These are phyloP conservation scores for Pyrochroa serraticornis DNA, from an alignment of 2,888 invertebrate species.

Conservation along the genomic window DNA sequence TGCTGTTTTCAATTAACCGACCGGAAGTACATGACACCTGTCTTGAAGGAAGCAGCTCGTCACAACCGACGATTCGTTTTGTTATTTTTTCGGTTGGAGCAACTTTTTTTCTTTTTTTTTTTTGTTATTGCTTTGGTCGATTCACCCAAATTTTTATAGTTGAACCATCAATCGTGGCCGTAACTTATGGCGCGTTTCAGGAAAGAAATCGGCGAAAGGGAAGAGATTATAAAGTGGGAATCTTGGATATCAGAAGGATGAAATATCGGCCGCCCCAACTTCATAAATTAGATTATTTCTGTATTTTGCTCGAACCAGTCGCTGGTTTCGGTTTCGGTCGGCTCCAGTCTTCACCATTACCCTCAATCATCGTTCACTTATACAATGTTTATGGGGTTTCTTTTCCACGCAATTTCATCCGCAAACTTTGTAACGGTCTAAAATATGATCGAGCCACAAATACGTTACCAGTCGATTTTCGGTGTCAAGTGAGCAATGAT, in stretches of 20 bases:
- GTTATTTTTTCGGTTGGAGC: neutral
- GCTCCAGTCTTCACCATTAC: constrained; percentile 51
- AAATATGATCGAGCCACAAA: constrained; percentile 53
- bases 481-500: neutral
- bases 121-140: no score
- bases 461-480: constrained; percentile 8
- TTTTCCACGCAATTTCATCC: constrained; percentile 54
- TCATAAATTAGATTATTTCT: constrained; percentile 51
- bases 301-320: constrained; percentile 42
- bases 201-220: constrained; percentile 32
- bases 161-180: no score
- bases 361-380: constrained; percentile 53
- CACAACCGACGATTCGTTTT: constrained; percentile 6
- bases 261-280: constrained; percentile 41
- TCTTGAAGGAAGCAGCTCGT: constrained; percentile 40
- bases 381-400: constrained; percentile 52
- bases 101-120: neutral
- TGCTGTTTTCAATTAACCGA: constrained; percentile 48
- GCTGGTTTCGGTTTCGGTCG: constrained; percentile 38
- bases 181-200: constrained; percentile 37
- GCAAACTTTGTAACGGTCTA: constrained; percentile 53
- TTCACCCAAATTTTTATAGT: no score
- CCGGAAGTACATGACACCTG: constrained; percentile 54
- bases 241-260: constrained; percentile 35
- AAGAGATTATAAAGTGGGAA: constrained; percentile 35